Evolutionary conservation across 2,113 vertebrate genomes (phyloP), one percentile per base, ranked within the genome.

Genomic region (Plestiodon gilberti): DNA sequence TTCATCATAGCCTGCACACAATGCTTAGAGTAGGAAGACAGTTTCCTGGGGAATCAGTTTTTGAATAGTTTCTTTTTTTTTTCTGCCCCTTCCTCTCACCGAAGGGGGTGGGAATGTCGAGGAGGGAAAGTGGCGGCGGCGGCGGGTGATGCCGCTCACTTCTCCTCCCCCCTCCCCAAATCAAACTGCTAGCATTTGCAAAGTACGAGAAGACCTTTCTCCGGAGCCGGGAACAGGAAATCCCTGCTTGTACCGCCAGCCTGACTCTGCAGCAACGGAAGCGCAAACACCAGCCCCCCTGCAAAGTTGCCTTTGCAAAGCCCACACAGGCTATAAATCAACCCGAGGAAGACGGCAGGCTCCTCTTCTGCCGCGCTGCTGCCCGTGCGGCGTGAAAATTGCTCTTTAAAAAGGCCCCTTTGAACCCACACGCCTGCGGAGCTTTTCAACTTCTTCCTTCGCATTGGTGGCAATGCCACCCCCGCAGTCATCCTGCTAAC

Each of bases 391-490:
- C 28, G 43, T 4, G 23, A 4, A 62, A 75, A 57, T 57, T 5
- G 43, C 35, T 59, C 59, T 1, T 82, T 38, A 73, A 61, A 40
- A 59, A 33, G 35, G 5, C 18, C 22, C 15, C 71, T 48, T 65
- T 80, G 57, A 67, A 62, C 52, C 38, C 40, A 77, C 43, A 8
- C 9, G 1, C 82, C 30, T 20, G 43, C 15, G 6, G n/a, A 76
- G 78, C 22, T 77, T 70, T 62, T 33, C 57, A 95, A 96, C 92
- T 96, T 95, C 93, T 89, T 94, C 95, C 93, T 95, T 87, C 89
- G 7, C 57, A 35, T 20, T 84, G 43, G 65, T 0, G 10, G 30
- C 55, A 23, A 18, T 57, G 82, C 81, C 30, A 3, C 0, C 65
- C 28, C 73, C 84, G 71, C 67, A 1, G 65, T 38, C 62, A 30